A percentile compares a stretch with the other conserved stretches of the same genome.
phyloP scores from a whole-genome alignment of 2,888 invertebrate species.

The Hydropsyche betteni region DNA sequence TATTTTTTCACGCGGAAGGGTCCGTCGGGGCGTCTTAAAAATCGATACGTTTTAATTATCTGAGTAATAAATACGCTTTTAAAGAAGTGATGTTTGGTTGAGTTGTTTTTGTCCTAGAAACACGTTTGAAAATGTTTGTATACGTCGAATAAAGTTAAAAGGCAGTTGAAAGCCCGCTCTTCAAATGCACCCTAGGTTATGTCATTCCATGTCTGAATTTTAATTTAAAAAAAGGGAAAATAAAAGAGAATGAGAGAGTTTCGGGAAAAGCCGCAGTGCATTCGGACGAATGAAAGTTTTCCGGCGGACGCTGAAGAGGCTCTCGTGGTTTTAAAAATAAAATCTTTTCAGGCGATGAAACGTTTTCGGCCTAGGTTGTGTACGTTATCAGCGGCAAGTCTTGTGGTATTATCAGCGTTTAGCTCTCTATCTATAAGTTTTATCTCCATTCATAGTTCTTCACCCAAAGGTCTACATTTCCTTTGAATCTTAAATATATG shows the following conservation, averaged over 20 bases:
- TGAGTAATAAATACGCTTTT: no score
- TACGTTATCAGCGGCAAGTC: conserved; percentile 43
- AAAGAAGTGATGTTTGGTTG: no score
- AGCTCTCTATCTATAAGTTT: conserved; percentile 48
- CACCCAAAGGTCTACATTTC: conserved; percentile 40
- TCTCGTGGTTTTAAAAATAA: conserved; percentile 29
- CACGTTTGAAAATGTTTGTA: no score
- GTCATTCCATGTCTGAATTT: conserved; percentile 14
- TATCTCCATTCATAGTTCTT: conserved; percentile 46
- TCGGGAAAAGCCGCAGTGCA: background rate
- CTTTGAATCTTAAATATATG: conserved; percentile 44
- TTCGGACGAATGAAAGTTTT: conserved; percentile 12
- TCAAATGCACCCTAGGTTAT: no score
- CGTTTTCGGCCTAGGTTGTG: conserved; percentile 9
- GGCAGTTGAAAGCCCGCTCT: no score
- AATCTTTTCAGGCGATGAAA: conserved; percentile 25
- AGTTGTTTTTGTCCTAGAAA: no score
- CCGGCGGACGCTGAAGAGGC: conserved; percentile 20
- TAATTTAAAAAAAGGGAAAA: conserved; percentile 16
- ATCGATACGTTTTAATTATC: no score
- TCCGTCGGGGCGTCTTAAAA: no score
- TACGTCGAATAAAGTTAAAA: no score
- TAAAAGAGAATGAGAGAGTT: background rate
- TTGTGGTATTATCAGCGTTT: conserved; percentile 47
- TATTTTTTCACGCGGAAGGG: no score